These are phyloP conservation scores for Gila orcuttii DNA, from an alignment of 2,113 vertebrate species.

Conservation along the genomic window DNA sequence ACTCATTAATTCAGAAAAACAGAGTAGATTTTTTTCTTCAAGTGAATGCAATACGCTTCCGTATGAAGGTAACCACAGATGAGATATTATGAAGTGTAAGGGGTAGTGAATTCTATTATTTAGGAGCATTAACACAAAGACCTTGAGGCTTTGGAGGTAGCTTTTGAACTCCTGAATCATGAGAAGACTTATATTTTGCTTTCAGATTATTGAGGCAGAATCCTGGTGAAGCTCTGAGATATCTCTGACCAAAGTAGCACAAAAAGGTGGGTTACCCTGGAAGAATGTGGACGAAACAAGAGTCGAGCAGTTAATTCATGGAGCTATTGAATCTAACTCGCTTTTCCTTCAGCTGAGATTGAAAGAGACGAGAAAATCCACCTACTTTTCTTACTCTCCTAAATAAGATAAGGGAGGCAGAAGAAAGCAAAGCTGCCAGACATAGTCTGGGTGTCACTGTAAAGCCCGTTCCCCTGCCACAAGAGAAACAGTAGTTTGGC, in stretches of 20 bases:
- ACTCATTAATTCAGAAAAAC: too few species aligned
- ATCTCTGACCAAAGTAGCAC: conserved; percentile 14
- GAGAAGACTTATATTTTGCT: conserved; percentile 44
- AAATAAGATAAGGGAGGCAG: not conserved
- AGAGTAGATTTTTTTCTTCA: too few species aligned
- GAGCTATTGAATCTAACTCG: not conserved
- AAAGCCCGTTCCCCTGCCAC: not conserved
- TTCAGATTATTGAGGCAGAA: conserved; percentile 40
- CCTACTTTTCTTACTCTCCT: not conserved
- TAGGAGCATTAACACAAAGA: too few species aligned
- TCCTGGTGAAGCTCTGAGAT: conserved; percentile 16
- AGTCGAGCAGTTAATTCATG: conserved; percentile 36
- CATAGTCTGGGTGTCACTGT: not conserved
- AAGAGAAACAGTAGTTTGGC: not conserved
- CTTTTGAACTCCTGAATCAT: conserved; percentile 31
- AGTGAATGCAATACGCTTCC: too few species aligned
- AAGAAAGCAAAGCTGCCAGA: not conserved
- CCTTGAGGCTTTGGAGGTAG: conserved; percentile 33
- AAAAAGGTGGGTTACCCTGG: not conserved
- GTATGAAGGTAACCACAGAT: too few species aligned
- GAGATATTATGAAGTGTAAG: too few species aligned
- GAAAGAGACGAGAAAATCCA: not conserved
- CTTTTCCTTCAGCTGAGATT: not conserved
- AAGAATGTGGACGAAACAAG: not conserved
- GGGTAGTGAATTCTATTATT: too few species aligned